Percentiles rank a stretch among this genome's conserved stretches.
These are phyloP conservation scores for Drosophila dives DNA, from an alignment of 2,888 invertebrate species.

Conservation along the genomic window DNA sequence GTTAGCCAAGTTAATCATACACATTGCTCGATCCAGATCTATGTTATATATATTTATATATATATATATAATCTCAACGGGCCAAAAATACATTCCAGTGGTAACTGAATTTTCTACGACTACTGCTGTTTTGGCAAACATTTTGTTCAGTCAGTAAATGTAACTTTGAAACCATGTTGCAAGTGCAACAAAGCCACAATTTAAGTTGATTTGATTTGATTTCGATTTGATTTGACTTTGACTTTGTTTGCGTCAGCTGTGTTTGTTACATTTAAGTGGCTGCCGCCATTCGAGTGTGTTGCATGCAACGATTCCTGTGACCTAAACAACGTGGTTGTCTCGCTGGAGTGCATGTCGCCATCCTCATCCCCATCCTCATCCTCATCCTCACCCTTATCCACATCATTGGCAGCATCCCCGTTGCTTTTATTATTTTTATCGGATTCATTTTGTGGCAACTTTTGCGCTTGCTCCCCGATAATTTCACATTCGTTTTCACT, in stretches of 20 bases:
- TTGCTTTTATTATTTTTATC: background rate
- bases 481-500: background rate
- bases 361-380: conserved; percentile 53
- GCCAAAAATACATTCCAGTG: background rate
- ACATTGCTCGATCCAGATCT: conserved; percentile 17
- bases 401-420: background rate
- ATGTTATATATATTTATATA: background rate
- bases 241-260: conserved; percentile 25
- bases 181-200: conserved; percentile 13
- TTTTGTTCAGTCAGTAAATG: conserved; percentile 40
- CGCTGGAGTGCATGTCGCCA: conserved; percentile 64
- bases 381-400: background rate
- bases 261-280: conserved; percentile 42
- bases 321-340: conserved; percentile 69
- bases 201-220: conserved; percentile 15
- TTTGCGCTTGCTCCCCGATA: conserved; percentile 21
- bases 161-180: conserved; percentile 69
- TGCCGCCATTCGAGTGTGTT: conserved; percentile 45
- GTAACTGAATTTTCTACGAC: background rate
- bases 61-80: background rate
- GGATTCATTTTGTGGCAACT: background rate
- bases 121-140: conserved; percentile 1
- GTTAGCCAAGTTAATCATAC: conserved; percentile 15
- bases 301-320: conserved; percentile 61
- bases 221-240: conserved; percentile 20